These are phyloP conservation scores for Lathronympha strigana DNA, from an alignment of 2,888 invertebrate genomes.

Conservation along the genomic window DNA sequence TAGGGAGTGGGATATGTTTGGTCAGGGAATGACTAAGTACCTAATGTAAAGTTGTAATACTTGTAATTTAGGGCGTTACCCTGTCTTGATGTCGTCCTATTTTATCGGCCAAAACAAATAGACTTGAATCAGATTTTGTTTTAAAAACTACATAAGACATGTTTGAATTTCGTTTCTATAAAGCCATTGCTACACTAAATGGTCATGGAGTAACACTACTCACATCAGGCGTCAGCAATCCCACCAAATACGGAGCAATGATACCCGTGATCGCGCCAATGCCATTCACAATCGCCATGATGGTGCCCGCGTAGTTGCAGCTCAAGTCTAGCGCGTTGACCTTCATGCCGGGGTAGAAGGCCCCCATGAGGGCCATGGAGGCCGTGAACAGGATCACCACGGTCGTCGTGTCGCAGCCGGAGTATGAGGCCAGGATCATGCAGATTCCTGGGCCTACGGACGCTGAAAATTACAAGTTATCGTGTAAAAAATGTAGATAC, in stretches of 20 bases:
- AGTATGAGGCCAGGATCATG: conserved; percentile 87
- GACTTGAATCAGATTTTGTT: no score
- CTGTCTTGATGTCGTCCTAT: no score
- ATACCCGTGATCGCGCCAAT: conserved; percentile 89
- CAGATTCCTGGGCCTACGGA: conserved; percentile 88
- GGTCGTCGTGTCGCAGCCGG: conserved; percentile 85
- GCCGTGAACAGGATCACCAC: conserved; percentile 87
- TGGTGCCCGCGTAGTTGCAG: conserved; percentile 87
- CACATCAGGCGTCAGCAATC: conserved; percentile 86
- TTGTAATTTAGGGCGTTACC: no score
- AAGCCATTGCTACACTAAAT: no score
- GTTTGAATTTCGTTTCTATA: no score
- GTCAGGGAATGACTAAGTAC: no score
- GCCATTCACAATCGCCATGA: conserved; percentile 89
- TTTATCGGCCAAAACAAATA: no score
- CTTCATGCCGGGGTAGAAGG: conserved; percentile 89
- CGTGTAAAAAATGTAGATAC: neutral
- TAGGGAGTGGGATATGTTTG: no score
- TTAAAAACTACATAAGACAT: no score
- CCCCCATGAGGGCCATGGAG: conserved; percentile 88
- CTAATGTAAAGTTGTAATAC: no score
- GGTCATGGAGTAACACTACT: conserved; percentile 58
- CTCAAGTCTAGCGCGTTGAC: conserved; percentile 87
- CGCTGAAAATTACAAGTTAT: conserved; percentile 65
- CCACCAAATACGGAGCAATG: conserved; percentile 87